These are phyloP conservation scores for Ormyrus pomaceus DNA, from an alignment of 2,888 invertebrate genomes.

Conservation along the genomic window DNA sequence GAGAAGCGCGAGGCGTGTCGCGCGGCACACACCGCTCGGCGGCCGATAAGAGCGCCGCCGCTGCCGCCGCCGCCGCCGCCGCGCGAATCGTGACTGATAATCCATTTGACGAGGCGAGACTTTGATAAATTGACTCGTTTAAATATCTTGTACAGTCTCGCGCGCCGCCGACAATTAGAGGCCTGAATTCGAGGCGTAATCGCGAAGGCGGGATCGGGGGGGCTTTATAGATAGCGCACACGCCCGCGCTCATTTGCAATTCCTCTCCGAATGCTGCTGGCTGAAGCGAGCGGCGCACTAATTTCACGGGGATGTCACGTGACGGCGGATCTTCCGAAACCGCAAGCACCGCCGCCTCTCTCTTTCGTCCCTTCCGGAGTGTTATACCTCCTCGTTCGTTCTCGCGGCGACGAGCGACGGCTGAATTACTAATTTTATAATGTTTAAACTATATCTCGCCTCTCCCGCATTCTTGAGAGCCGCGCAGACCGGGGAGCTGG, in stretches of 20 bases:
- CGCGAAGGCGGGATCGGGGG: not conserved
- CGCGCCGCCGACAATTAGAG: conserved; percentile 28
- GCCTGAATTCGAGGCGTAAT: conserved; percentile 3
- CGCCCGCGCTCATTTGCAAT: conserved; percentile 29
- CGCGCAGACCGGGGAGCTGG: not conserved
- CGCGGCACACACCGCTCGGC: not conserved
- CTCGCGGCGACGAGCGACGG: too few species aligned
- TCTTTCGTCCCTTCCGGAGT: not conserved
- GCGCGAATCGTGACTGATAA: conserved; percentile 13
- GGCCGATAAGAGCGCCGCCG: not conserved
- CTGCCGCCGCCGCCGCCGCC: not conserved
- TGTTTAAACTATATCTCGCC: too few species aligned
- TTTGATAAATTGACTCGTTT: conserved; percentile 48
- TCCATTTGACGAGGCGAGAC: conserved; percentile 28
- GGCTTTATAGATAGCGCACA: conserved; percentile 14
- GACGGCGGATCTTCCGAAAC: not conserved
- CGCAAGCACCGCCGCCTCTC: not conserved
- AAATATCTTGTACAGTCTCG: conserved; percentile 10
- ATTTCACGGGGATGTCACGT: not conserved
- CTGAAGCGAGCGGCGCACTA: too few species aligned
- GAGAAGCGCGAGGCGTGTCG: not conserved
- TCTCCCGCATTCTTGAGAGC: too few species aligned
- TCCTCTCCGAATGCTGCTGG: not conserved
- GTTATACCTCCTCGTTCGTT: too few species aligned
- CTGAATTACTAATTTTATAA: too few species aligned